phyloP scores from a whole-genome alignment of 64 coral and sea anemone genomes.

The Cladopsammia gracilis region DNA sequence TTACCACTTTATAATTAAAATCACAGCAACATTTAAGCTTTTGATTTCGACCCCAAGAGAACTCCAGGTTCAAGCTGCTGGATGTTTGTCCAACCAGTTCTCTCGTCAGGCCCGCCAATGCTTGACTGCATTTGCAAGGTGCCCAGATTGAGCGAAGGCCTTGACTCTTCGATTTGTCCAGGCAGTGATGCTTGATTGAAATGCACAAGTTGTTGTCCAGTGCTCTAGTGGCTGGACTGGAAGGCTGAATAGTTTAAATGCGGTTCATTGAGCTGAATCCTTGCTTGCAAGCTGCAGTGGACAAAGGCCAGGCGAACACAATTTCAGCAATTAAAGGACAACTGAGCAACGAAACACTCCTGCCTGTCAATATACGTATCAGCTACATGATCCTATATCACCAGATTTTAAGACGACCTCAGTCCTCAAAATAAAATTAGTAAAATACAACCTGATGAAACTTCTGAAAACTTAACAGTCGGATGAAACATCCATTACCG shows the following conservation, averaged over 20 bases:
- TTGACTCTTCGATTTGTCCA: not conserved
- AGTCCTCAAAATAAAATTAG: too few species aligned
- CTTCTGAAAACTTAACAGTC: too few species aligned
- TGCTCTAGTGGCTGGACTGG: not conserved
- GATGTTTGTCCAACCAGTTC: not conserved
- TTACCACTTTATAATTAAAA: too few species aligned
- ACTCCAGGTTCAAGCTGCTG: constrained; percentile 4
- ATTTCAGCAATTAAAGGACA: not conserved
- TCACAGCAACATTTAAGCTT: not conserved
- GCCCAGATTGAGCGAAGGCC: not conserved
- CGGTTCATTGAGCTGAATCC: not conserved
- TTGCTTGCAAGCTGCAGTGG: not conserved
- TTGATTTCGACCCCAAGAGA: not conserved
- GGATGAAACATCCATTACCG: too few species aligned
- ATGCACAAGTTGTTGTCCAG: not conserved
- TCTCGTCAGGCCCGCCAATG: not conserved
- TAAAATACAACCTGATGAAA: not conserved
- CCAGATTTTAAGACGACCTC: too few species aligned
- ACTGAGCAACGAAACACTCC: too few species aligned
- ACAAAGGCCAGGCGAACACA: constrained; percentile 3
- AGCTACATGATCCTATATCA: too few species aligned
- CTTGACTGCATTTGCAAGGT: not conserved
- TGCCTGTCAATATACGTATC: too few species aligned
- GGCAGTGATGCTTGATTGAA: not conserved
- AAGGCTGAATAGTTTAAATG: not conserved